Evolutionary conservation across 2,113 vertebrate genomes (phyloP).

Genomic region (Pelvicachromis taeniatus): DNA sequence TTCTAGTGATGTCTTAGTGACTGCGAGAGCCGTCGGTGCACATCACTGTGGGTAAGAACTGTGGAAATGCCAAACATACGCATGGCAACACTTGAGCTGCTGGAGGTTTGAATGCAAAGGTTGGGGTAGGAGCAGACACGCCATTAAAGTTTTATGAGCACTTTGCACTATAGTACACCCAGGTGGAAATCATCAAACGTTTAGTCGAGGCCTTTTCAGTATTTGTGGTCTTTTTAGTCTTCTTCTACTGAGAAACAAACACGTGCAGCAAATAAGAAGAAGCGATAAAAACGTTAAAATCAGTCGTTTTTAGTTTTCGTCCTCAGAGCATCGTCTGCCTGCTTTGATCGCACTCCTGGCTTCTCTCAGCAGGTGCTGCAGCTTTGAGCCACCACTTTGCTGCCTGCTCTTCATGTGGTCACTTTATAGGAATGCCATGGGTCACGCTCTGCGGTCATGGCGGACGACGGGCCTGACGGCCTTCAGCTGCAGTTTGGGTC

Average conservation of each 20-base stretch:
- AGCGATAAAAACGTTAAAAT: not conserved
- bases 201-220: not conserved
- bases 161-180: not conserved
- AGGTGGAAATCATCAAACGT: not conserved
- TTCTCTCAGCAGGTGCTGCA: not conserved
- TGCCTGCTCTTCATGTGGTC: not conserved
- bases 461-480: not conserved
- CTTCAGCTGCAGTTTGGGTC: not conserved
- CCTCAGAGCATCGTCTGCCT: not conserved
- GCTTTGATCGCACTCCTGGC: not conserved
- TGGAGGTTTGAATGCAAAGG: not conserved
- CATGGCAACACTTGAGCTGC: not conserved
- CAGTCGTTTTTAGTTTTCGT: accelerated
- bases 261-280: not conserved
- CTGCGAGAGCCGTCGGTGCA: not conserved
- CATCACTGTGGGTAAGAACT: not conserved
- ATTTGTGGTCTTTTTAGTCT: not conserved
- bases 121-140: not conserved
- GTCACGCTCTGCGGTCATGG: not conserved
- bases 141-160: not conserved
- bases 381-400: not conserved
- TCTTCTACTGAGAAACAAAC: not conserved
- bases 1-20: not conserved
- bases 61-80: not conserved
- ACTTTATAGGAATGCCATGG: not conserved